Percentiles rank a stretch among this genome's conserved stretches.
Evolutionary conservation across 2,797 vertebrate genomes (phyloP).

Genomic region (Falco berigora): DNA sequence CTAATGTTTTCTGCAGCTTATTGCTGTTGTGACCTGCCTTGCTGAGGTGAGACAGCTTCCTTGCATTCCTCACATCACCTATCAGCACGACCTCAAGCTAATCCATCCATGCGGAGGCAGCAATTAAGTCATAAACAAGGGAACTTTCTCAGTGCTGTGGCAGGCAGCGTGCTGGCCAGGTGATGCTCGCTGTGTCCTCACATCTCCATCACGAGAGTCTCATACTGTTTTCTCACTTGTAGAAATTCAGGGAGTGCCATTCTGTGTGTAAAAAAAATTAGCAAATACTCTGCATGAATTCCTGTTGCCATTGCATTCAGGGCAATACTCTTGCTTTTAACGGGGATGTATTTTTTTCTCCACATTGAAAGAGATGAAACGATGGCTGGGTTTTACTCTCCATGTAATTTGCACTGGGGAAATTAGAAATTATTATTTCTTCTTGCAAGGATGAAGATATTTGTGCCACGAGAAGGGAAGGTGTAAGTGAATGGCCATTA

Average conservation of each 20-base stretch:
- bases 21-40: background rate
- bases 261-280: background rate
- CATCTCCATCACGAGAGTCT: background rate
- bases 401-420: background rate
- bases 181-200: background rate
- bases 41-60: conserved; percentile 27
- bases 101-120: background rate
- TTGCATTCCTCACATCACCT: background rate
- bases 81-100: conserved; percentile 14
- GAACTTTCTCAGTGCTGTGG: background rate
- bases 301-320: background rate
- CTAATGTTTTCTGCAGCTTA: background rate
- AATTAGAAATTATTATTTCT: background rate
- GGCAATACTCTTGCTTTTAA: background rate
- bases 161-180: background rate
- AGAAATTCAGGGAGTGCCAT: background rate
- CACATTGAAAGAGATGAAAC: background rate
- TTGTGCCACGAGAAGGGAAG: background rate
- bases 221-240: background rate
- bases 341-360: background rate
- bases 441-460: background rate
- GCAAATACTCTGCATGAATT: background rate
- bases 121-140: background rate
- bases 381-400: background rate
- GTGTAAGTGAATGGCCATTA: background rate